These are phyloP conservation scores for Melospiza melodia DNA, from an alignment of 2,113 vertebrate genomes.

Conservation along the genomic window DNA sequence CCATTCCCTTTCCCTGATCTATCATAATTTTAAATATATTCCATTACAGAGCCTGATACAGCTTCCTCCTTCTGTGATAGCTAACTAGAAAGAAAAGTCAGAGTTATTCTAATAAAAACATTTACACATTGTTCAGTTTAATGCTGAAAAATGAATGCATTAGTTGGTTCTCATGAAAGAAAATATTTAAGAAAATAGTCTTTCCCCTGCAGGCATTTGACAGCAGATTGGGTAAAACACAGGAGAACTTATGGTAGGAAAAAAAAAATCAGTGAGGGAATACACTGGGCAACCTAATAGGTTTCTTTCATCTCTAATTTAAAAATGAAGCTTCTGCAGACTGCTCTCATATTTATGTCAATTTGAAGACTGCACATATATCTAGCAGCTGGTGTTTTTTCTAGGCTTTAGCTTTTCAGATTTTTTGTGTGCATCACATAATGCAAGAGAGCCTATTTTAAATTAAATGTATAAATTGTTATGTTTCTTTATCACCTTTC, in stretches of 20 bases:
- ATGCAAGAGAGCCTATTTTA: not conserved
- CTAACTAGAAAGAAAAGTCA: not conserved
- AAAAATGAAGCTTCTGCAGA: not conserved
- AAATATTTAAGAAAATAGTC: not conserved
- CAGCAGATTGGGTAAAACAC: not conserved
- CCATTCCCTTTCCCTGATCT: not conserved
- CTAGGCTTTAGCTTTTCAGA: not conserved
- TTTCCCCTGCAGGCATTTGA: not conserved
- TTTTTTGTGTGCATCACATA: not conserved
- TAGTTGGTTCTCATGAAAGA: not conserved
- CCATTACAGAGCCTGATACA: not conserved
- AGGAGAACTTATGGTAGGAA: not conserved
- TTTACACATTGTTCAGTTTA: not conserved
- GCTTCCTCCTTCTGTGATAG: not conserved
- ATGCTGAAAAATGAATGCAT: not conserved
- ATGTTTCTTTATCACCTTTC: not conserved
- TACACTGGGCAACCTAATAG: not conserved
- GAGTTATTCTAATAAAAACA: conserved; percentile 13
- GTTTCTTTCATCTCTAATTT: conserved; percentile 14
- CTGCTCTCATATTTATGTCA: not conserved
- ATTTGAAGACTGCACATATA: not conserved
- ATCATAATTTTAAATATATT: not conserved
- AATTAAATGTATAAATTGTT: not conserved
- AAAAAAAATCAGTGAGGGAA: not conserved
- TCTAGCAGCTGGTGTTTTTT: not conserved